These are phyloP conservation scores for Paramuricea clavata DNA, from an alignment of 92 coral and sea anemone species.

Conservation along the genomic window DNA sequence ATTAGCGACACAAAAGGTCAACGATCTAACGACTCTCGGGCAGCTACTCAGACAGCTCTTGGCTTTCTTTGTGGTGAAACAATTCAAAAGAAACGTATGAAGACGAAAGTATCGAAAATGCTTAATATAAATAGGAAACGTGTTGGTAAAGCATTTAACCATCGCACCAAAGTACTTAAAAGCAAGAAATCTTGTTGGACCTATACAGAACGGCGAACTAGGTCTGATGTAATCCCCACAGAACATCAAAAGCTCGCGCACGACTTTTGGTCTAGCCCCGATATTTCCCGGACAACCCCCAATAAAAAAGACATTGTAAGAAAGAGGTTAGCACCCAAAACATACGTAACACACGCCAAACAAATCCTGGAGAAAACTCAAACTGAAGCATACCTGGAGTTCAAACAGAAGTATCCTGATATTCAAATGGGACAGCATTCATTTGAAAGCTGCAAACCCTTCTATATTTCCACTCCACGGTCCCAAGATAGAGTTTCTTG, in stretches of 20 bases:
- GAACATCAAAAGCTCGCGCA: slow-evolving; percentile 52
- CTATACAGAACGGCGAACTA: slow-evolving; percentile 27
- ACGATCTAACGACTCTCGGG: slow-evolving; percentile 49
- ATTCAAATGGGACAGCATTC: slow-evolving; percentile 61
- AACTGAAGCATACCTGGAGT: slow-evolving; percentile 69
- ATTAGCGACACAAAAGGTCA: slow-evolving; percentile 25
- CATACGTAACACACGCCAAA: slow-evolving; percentile 62
- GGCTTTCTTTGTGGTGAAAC: too few relatives aligned
- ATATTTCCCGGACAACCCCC: slow-evolving; percentile 68
- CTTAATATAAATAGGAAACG: slow-evolving; percentile 46
- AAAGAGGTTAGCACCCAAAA: slow-evolving; percentile 62
- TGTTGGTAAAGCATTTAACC: too few relatives aligned
- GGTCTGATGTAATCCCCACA: slow-evolving; percentile 51
- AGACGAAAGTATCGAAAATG: slow-evolving; percentile 46
- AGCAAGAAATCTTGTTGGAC: slow-evolving; percentile 52
- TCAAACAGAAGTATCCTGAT: slow-evolving; percentile 64
- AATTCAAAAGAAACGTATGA: slow-evolving; percentile 11
- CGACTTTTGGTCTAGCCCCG: slow-evolving; percentile 67
- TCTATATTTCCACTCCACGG: slow-evolving; percentile 56
- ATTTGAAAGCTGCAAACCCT: too few relatives aligned
- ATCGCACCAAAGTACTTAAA: too few relatives aligned
- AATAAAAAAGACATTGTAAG: slow-evolving; percentile 76
- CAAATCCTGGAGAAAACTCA: too few relatives aligned
- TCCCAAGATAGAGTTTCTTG: slow-evolving; percentile 63
- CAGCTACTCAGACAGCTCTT: slow-evolving; percentile 49